Conservation (phyloP, 2,888 invertebrate species). For the Temnothorax unifasciatus region DNA sequence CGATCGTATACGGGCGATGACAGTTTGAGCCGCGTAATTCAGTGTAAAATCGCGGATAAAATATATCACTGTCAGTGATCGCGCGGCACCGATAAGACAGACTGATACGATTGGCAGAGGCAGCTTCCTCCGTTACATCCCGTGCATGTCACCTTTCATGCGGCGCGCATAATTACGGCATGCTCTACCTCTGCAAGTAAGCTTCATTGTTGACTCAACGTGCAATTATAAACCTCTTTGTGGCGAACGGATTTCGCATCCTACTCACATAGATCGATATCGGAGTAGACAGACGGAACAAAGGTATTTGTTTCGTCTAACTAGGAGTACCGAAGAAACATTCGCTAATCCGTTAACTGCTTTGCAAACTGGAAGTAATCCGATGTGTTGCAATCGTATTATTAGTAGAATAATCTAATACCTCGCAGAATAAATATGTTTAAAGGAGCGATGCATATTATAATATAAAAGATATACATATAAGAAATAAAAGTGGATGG, state of each 20-base stretch:
- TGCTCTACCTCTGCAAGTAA: slow-evolving; percentile 43
- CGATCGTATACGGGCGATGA: neutral
- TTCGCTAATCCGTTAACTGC: neutral
- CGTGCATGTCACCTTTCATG: slow-evolving; percentile 26
- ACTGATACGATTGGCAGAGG: slow-evolving; percentile 13
- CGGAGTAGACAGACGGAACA: neutral
- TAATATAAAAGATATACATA: neutral
- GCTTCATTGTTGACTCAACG: slow-evolving; percentile 29
- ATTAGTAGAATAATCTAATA: neutral
- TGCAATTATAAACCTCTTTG: slow-evolving; percentile 32
- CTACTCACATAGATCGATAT: slow-evolving; percentile 28
- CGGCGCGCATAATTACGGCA: slow-evolving; percentile 15
- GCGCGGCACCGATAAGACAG: slow-evolving; percentile 20
- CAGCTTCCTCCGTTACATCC: slow-evolving; percentile 30
- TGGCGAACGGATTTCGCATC: slow-evolving; percentile 22
- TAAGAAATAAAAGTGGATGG: neutral
- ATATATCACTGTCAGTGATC: slow-evolving; percentile 45
- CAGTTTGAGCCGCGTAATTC: slow-evolving; percentile 34
- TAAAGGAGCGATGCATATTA: neutral
- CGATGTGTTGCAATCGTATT: slow-evolving; percentile 7
- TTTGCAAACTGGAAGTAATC: slow-evolving; percentile 20
- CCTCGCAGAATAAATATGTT: neutral
- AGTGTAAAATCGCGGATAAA: slow-evolving; percentile 34
- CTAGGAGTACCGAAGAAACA: neutral
- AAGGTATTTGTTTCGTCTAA: neutral